Base-by-base conservation (phyloP, 2,888 invertebrate genomes). In the Drosophila borealis region DNA sequence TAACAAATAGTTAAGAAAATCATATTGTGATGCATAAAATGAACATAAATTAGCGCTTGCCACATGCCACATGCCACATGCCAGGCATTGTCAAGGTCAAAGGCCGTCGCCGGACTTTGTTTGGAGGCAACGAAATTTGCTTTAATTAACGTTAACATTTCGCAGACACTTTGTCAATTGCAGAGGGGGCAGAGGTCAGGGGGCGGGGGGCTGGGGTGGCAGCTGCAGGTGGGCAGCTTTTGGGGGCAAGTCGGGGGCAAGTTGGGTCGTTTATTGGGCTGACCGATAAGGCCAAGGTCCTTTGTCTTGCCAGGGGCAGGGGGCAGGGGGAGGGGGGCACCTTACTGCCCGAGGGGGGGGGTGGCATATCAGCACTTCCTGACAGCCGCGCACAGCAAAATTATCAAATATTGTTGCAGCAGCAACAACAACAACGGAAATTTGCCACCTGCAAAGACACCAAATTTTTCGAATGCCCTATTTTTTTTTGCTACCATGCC, bases 371-470 rank as follows among this genome's bases (percentile, higher is more conserved):
- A 80, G 65, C 68, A 64, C 78, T 79, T 78, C 80, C 75, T 69
- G 80, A 33, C 68, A 67, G 51, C 61, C 54, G 45, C 66, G 42
- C 66, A 41, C 67, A 63, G 42, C 71, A 76, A 76, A 76, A 76
- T 76, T 76, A 76, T 76, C 67, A 78, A 75, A 70, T 66, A 75
- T 75, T 75, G 70, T 59, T 74, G 75, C 59, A 36, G 45, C 55
- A 21, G 45, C 65, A 53, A 50, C 59, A 36, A 42, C 55, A 21
- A 49, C 65, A 53, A 50, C 57, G 70, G 70, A 74, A 74, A 70
- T 70, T 67, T 70, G 53, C 54, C 61, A 72, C 53, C 68, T 62
- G 14, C 50, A 9, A 51, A 21, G 11, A 42, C 9, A 41, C 54
- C 10, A 33, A 51, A 39, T 29, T 29, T 29, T 29, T 29, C 29